phyloP scores from a whole-genome alignment of 2,888 invertebrate species.

The Heteromyza rotundicornis region DNA sequence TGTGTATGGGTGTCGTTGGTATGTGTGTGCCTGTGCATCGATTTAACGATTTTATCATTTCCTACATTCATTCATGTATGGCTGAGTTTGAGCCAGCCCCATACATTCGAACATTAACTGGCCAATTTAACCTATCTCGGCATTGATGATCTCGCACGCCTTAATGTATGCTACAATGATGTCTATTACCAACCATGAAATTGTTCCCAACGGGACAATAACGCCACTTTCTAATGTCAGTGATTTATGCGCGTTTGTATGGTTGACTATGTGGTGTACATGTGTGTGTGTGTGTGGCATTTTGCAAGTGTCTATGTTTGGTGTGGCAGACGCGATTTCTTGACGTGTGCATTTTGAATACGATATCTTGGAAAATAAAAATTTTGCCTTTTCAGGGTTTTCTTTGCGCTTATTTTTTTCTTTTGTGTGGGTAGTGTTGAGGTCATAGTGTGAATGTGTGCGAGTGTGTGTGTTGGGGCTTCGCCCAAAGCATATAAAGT shows the following conservation, averaged over 20 bases:
- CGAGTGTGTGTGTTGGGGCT: too few relatives aligned
- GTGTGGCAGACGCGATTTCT: background rate
- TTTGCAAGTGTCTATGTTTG: background rate
- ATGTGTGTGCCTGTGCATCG: too few relatives aligned
- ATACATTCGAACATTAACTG: background rate
- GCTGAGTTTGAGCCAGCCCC: too few relatives aligned
- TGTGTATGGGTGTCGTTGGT: too few relatives aligned
- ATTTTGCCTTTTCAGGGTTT: too few relatives aligned
- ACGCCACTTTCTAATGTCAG: conserved; percentile 22
- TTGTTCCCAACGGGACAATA: conserved; percentile 47
- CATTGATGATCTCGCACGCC: background rate
- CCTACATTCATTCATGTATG: too few relatives aligned
- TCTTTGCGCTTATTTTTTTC: too few relatives aligned
- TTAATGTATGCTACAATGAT: background rate
- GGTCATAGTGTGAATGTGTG: too few relatives aligned
- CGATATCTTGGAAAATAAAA: too few relatives aligned
- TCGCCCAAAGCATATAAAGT: too few relatives aligned
- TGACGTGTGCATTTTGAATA: background rate
- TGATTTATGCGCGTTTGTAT: conserved; percentile 14
- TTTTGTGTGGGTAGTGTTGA: too few relatives aligned
- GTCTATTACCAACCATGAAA: conserved; percentile 23
- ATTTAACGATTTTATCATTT: too few relatives aligned
- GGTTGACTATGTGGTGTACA: background rate
- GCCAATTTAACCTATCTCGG: background rate
- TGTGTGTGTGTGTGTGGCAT: background rate